Percentiles rank a stretch among this genome's conserved stretches.
phyloP scores from a whole-genome alignment of 2,113 vertebrate species.

The Cynoglossus semilaevis region DNA sequence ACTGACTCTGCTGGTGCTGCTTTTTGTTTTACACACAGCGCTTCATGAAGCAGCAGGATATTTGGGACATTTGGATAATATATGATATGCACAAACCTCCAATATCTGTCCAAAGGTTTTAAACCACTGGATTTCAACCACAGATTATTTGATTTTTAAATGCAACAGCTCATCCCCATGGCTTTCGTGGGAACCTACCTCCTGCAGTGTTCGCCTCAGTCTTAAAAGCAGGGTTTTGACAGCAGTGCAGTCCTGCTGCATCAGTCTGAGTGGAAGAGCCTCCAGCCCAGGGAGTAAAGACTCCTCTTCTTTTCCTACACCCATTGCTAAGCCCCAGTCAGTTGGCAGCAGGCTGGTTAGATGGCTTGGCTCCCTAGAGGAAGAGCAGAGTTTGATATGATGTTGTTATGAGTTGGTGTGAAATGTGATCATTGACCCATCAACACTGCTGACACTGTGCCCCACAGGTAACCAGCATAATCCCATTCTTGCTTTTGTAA shows the following conservation, averaged over 20 bases:
- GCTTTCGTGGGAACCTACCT: conserved; percentile 74
- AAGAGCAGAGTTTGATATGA: conserved; percentile 15
- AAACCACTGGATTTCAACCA: too few species aligned
- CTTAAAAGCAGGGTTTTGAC: conserved; percentile 92
- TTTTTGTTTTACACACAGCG: too few species aligned
- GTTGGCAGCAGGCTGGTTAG: conserved; percentile 68
- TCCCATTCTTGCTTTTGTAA: conserved; percentile 11
- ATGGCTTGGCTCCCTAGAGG: conserved; percentile 64
- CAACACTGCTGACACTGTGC: conserved; percentile 1
- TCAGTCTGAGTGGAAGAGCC: conserved; percentile 87
- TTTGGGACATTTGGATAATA: too few species aligned
- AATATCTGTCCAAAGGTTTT: too few species aligned
- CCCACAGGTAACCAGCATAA: too few species aligned
- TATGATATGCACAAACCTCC: too few species aligned
- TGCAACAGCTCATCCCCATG: too few species aligned
- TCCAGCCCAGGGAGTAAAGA: conserved; percentile 80
- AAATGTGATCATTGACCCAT: conserved; percentile 28
- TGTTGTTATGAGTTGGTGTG: conserved; percentile 17
- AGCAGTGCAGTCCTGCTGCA: conserved; percentile 95
- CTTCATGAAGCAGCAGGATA: too few species aligned
- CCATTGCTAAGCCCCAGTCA: conserved; percentile 77
- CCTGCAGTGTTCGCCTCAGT: conserved; percentile 92
- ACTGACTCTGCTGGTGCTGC: too few species aligned
- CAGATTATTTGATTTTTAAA: too few species aligned
- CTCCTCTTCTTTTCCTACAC: conserved; percentile 80